A percentile compares a stretch with the other conserved stretches of the same genome.
Conservation (phyloP, 2,113 vertebrate genomes). For the Anarhynchus alexandrinus region DNA sequence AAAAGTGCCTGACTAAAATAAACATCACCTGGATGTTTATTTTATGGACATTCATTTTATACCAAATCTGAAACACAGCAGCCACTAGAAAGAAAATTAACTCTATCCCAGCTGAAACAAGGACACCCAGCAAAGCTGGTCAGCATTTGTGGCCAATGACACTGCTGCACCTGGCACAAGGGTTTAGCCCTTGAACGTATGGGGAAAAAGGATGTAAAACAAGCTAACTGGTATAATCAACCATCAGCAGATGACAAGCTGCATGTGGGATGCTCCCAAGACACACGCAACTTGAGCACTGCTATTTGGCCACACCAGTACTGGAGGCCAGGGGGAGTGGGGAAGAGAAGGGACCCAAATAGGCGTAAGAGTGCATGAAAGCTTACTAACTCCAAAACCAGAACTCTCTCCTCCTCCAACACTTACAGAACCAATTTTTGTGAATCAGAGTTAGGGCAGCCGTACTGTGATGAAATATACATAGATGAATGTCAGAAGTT, state of each 20-base stretch:
- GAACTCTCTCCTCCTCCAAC: not conserved
- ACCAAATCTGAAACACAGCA: not conserved
- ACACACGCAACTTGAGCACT: fast-evolving
- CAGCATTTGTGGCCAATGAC: not conserved
- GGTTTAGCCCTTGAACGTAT: not conserved
- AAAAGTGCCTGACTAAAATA: not conserved
- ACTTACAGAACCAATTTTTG: not conserved
- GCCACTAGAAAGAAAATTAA: not conserved
- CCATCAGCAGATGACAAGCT: not conserved
- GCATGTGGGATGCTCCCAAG: not conserved
- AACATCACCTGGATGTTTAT: not conserved
- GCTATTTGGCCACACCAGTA: not conserved
- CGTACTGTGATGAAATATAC: not conserved
- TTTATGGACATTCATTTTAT: not conserved
- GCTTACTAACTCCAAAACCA: not conserved
- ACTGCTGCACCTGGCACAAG: not conserved
- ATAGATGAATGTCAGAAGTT: not conserved
- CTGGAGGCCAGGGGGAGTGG: not conserved
- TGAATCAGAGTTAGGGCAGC: not conserved
- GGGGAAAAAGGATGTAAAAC: not conserved
- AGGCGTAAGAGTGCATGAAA: not conserved
- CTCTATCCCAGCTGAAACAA: not conserved
- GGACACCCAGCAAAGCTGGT: not conserved
- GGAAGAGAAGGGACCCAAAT: not conserved
- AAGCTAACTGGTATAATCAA: not conserved